Conservation (phyloP, 1,140 invertebrate species). For the Cyrtorhinus lividipennis region DNA sequence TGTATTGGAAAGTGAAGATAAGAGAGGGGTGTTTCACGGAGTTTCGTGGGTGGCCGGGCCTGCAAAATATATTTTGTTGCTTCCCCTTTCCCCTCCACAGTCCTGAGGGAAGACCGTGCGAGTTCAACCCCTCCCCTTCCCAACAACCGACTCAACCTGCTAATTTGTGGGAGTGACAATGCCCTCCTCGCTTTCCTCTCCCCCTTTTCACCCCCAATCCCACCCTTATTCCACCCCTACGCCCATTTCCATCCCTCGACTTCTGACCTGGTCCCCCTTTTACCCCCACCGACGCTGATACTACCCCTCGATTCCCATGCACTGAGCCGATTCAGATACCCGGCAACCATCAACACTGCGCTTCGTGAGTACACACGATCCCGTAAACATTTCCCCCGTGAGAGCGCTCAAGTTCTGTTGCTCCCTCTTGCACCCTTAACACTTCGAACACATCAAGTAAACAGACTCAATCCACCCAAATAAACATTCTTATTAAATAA, state of each 20-base stretch:
- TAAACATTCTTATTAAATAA: no score
- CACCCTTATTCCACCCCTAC: not conserved
- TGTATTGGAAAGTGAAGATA: no score
- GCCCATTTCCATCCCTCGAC: not conserved
- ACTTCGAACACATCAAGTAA: no score
- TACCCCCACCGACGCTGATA: not conserved
- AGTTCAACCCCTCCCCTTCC: not conserved
- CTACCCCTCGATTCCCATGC: not conserved
- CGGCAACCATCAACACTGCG: not conserved
- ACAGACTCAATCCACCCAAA: no score
- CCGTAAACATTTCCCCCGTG: slow-evolving; percentile 2
- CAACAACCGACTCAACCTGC: not conserved
- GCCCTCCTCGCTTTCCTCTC: not conserved
- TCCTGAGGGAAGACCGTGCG: no score
- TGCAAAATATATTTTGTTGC: not conserved
- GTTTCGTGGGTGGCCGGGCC: not conserved
- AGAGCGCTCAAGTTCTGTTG: not conserved
- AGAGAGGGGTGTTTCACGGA: not conserved
- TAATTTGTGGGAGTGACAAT: slow-evolving; percentile 9
- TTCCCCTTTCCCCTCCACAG: not conserved
- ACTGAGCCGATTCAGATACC: not conserved
- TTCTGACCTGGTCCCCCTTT: not conserved
- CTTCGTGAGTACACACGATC: not conserved
- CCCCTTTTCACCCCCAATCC: not conserved
- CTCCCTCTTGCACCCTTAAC: no score